phyloP scores from a whole-genome alignment of 2,797 vertebrate species.

The Carapus acus region DNA sequence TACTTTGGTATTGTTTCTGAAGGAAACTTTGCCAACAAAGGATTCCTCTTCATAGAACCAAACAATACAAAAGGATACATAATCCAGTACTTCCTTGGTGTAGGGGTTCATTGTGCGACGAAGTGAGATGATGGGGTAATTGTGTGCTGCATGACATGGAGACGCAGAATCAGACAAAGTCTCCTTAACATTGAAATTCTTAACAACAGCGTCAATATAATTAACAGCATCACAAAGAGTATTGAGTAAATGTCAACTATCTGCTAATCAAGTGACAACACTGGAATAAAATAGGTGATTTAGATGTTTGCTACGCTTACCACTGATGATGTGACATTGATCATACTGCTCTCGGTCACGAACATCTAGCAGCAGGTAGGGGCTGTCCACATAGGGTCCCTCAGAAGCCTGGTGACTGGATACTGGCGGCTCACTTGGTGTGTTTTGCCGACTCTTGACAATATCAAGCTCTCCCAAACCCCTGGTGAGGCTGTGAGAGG shows the following conservation, averaged over 20 bases:
- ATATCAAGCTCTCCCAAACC: conserved; percentile 88
- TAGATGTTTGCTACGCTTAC: conserved; percentile 57
- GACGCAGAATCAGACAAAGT: neutral
- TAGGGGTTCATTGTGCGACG: conserved; percentile 92
- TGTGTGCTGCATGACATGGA: conserved; percentile 72
- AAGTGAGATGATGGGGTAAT: conserved; percentile 80
- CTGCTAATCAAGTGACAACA: no score
- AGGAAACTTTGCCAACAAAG: no score
- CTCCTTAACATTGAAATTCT: no score
- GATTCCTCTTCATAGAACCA: neutral
- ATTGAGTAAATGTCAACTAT: no score
- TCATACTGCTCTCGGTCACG: conserved; percentile 83
- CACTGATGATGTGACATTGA: conserved; percentile 84
- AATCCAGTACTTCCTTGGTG: conserved; percentile 84
- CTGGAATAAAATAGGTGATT: no score
- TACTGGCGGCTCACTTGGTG: neutral
- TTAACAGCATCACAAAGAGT: no score
- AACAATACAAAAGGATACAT: conserved; percentile 88
- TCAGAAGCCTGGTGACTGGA: conserved; percentile 46
- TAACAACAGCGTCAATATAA: no score
- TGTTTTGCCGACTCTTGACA: conserved; percentile 61
- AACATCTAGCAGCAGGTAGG: conserved; percentile 91
- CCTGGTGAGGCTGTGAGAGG: conserved; percentile 79
- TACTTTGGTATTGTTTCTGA: neutral
- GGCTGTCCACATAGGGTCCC: conserved; percentile 82